A percentile compares a stretch with the other conserved stretches of the same genome.
phyloP scores from a whole-genome alignment of 2,113 vertebrate genomes.

The Ceyx margarethae region DNA sequence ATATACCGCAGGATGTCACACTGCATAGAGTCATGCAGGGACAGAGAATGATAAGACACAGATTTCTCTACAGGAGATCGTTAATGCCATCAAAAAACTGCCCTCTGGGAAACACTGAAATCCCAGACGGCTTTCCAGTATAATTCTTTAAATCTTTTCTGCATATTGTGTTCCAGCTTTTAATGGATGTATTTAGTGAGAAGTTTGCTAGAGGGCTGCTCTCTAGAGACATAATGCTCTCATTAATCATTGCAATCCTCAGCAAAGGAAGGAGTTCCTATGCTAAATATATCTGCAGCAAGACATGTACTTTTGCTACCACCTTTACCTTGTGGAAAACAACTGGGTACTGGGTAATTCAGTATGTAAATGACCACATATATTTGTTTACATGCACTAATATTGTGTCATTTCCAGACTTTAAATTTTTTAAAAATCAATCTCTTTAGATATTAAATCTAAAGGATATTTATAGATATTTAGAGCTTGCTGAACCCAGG shows the following conservation, averaged over 20 bases:
- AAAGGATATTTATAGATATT: not conserved
- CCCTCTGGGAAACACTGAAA: constrained; percentile 23
- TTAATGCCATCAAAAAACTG: constrained; percentile 38
- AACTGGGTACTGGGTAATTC: rapidly evolving
- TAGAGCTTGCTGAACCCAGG: not conserved
- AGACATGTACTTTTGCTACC: not conserved
- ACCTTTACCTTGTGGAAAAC: not conserved
- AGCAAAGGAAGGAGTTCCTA: not conserved
- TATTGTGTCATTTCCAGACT: not conserved
- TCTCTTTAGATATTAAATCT: not conserved
- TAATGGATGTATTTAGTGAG: constrained; percentile 30
- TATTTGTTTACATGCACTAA: not conserved
- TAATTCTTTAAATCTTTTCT: constrained; percentile 35
- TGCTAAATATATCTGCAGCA: not conserved
- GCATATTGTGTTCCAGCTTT: constrained; percentile 3
- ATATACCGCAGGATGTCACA: not conserved
- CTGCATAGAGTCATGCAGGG: not conserved
- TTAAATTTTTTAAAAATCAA: not conserved
- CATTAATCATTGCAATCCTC: constrained; percentile 22
- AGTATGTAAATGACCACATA: not conserved
- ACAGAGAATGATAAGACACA: constrained; percentile 24
- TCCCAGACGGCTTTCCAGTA: not conserved
- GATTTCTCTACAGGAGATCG: constrained; percentile 4
- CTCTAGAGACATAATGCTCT: not conserved
- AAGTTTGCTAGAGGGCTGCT: constrained; percentile 17